phyloP scores from a whole-genome alignment of 1,140 invertebrate genomes.

The Sesamia nonagrioides region DNA sequence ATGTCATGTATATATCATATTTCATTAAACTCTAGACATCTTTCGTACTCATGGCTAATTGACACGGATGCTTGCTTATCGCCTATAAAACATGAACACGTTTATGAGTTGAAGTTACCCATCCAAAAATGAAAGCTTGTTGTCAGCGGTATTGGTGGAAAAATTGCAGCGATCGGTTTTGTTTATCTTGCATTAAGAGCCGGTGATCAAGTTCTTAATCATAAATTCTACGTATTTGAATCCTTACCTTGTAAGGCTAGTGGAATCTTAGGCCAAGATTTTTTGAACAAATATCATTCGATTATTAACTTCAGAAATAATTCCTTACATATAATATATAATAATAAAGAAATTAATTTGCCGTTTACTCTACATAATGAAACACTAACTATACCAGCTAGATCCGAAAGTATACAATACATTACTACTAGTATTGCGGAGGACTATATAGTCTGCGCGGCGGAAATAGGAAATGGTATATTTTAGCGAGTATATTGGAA shows the following conservation, averaged over 20 bases:
- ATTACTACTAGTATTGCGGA: conserved; percentile 36
- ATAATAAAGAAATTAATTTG: background rate
- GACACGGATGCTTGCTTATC: conserved; percentile 56
- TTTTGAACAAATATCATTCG: background rate
- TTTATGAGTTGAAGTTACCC: conserved; percentile 40
- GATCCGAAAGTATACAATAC: conserved; percentile 53
- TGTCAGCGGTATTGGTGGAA: conserved; percentile 57
- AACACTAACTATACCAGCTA: conserved; percentile 35
- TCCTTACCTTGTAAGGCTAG: conserved; percentile 50
- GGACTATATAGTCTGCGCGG: conserved; percentile 50
- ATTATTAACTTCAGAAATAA: background rate
- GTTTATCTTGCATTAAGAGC: conserved; percentile 47
- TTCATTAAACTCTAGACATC: background rate
- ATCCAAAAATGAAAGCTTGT: conserved; percentile 50
- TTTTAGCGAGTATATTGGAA: conserved; percentile 52
- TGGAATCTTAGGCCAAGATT: conserved; percentile 50
- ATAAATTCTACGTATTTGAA: conserved; percentile 61
- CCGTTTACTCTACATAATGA: background rate
- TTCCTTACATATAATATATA: background rate
- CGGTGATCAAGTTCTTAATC: conserved; percentile 32
- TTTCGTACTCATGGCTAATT: conserved; percentile 31
- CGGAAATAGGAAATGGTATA: conserved; percentile 47
- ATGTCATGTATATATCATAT: background rate
- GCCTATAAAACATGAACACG: conserved; percentile 52
- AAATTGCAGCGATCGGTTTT: conserved; percentile 57